Evolutionary conservation across 2,888 invertebrate genomes (phyloP).

Genomic region (Aphrophora alni): DNA sequence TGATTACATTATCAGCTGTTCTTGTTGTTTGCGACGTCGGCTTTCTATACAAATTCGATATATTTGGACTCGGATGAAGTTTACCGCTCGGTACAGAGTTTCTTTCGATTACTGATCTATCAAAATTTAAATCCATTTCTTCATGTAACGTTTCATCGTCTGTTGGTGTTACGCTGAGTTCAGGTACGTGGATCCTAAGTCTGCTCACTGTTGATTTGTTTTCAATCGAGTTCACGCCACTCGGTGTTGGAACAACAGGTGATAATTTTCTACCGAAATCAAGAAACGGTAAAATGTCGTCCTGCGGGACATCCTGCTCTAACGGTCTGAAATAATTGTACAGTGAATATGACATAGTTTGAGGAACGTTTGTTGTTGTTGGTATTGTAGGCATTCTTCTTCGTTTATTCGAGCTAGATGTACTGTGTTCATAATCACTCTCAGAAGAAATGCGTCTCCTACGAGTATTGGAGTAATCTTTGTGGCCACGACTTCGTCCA

Average conservation of each 20-base stretch:
- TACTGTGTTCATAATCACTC: constrained; percentile 1
- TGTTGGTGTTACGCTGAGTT: constrained; percentile 40
- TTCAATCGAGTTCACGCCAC: constrained; percentile 54
- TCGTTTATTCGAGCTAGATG: constrained; percentile 24
- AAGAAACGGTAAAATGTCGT: constrained; percentile 71
- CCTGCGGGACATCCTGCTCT: constrained; percentile 67
- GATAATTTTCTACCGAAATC: constrained; percentile 72
- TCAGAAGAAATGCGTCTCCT: constrained; percentile 9
- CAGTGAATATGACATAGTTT: constrained; percentile 53
- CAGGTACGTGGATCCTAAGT: constrained; percentile 43
- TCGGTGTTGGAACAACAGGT: constrained; percentile 55
- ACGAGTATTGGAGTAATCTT: neutral
- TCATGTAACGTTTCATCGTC: constrained; percentile 55
- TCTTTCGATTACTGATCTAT: constrained; percentile 55
- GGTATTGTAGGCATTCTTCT: constrained; percentile 15
- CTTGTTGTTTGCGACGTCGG: constrained; percentile 26
- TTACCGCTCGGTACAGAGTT: constrained; percentile 54
- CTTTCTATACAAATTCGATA: constrained; percentile 38
- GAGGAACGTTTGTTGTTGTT: constrained; percentile 36
- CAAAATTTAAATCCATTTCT: constrained; percentile 55
- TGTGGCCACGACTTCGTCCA: neutral
- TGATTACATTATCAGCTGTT: constrained; percentile 35
- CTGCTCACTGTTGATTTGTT: constrained; percentile 47
- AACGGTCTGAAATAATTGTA: constrained; percentile 70
- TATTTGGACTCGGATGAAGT: constrained; percentile 34